Evolutionary conservation across 37 sponge, comb jelly and placozoan species (phyloP), one percentile per base, ranked within the genome.

Genomic region (Chondrilla cf. caribensis): DNA sequence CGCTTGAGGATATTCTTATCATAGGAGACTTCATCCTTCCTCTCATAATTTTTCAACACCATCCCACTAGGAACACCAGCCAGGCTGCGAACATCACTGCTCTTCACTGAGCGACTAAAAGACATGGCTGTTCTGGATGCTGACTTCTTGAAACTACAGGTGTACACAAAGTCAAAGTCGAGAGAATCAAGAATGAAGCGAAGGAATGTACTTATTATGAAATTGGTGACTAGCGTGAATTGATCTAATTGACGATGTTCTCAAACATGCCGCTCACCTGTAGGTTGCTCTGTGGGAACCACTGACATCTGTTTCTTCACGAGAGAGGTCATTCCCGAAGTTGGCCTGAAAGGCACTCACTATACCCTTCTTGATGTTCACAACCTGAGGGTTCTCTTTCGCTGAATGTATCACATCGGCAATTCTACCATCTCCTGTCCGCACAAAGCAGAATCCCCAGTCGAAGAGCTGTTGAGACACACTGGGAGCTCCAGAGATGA

Each of bases 311-410:
- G 60, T 26, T 26, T 59, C 60, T 2, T 59, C 60, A 3, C 60
- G 22, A 6, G 60, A 3, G 25, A 2, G 7, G 3, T 59, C 9
- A 6, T 59, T 8, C 60, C 81, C 57, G 59, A 86, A 86, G 60
- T 80, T 86, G 38, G 86, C 73, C 59, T 86, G 86, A 44, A 86
- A 86, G 80, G 86, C 81, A 54, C 80, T 60, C 18, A 75, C 75
- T 38, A 86, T 86, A 60, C 60, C 39, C 58, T 80, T 86, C 81
- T 86, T 86, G 42, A 86, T 78, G 59, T 86, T 86, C 39, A 80
- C 72, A 21, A 36, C 86, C 40, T 70, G 55, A 19, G 17, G 26
- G 44, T 25, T 72, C 59, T 81, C 86, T 86, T 32, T 22, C 14
- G 15, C 21, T 38, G 71, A 59, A 36, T 86, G 58, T 9, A 51